These are phyloP conservation scores for Camponotus pennsylvanicus DNA, from an alignment of 1,140 invertebrate species.

Conservation along the genomic window DNA sequence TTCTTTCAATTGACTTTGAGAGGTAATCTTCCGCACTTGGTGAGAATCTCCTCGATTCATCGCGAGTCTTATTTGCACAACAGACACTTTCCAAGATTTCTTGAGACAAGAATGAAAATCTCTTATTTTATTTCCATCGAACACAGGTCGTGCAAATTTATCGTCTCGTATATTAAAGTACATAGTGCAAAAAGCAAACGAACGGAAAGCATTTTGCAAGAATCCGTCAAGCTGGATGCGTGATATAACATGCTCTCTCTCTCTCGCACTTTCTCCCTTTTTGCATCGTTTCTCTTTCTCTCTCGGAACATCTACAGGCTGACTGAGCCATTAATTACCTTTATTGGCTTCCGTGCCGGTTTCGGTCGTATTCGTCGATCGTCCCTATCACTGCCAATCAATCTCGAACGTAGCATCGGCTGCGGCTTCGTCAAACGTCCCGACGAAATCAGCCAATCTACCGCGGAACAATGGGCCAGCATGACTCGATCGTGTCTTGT, in stretches of 20 bases:
- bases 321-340: slow-evolving; percentile 79
- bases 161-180: slow-evolving; percentile 1
- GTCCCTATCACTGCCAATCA: slow-evolving; percentile 82
- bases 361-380: slow-evolving; percentile 78
- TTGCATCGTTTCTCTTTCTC: slow-evolving; percentile 38
- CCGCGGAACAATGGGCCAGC: slow-evolving; percentile 79
- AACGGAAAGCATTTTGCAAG: slow-evolving; percentile 12
- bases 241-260: slow-evolving; percentile 10
- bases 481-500: slow-evolving; percentile 78
- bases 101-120: not conserved
- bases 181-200: not conserved
- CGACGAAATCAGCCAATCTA: slow-evolving; percentile 78
- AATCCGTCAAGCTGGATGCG: slow-evolving; percentile 28
- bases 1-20: slow-evolving; percentile 53
- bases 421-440: slow-evolving; percentile 76
- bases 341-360: slow-evolving; percentile 80
- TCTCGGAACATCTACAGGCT: slow-evolving; percentile 63
- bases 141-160: not conserved
- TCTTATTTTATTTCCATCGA: not conserved
- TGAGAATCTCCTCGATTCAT: not conserved
- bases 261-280: slow-evolving; percentile 1
- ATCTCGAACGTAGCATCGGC: slow-evolving; percentile 75
- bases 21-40: slow-evolving; percentile 10
- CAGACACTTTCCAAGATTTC: not conserved
- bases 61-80: not conserved